Evolutionary conservation across 2,113 vertebrate genomes (phyloP), one percentile per base, ranked within the genome.

Genomic region (Lipotes vexillifer): DNA sequence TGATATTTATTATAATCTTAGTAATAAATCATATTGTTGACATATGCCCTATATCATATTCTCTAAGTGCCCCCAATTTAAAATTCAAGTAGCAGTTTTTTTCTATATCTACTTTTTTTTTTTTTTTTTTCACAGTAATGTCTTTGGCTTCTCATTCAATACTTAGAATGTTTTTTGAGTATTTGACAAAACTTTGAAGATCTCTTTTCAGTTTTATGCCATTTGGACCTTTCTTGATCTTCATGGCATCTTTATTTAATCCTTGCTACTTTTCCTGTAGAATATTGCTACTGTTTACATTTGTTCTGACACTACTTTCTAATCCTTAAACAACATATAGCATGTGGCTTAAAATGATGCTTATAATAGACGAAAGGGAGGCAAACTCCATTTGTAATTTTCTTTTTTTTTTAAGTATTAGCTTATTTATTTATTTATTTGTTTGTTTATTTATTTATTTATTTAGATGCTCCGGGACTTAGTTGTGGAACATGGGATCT

Each of bases 131-230:
- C 36, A 66, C 78, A 78, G 33, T 66, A n/a, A 66, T 13, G 36
- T 82, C 46, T 93, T 96, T 94, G 89, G 41, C 17, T 91, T 94
- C n/a, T 94, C 27, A 71, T 8, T 92, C 25, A 88, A 29, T 77
- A 15, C 8, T 85, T 81, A 77, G 20, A 61, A 41, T 90, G 3
- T 46, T 38, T 72, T 75, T 80, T 85, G 59, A 85, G 14, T 38
- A 80, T 87, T 95, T 87, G 13, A 57, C 49, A 75, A 65, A 81
- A 25, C 68, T 96, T 78, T 77, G 72, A 14, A 92, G 89, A 86
- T 25, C 17, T 78, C 80, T 81, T 86, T 93, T 63, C 2, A 41
- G 13, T 91, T 94, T 93, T 88, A 77, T 88, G 33, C 21, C 33
- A 36, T 57, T 88, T 88, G 44, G 46, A 69, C 25, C 41, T 68